Percentiles rank a stretch among this genome's conserved stretches.
phyloP scores from a whole-genome alignment of 2,113 vertebrate genomes.

The Nematolebias whitei region DNA sequence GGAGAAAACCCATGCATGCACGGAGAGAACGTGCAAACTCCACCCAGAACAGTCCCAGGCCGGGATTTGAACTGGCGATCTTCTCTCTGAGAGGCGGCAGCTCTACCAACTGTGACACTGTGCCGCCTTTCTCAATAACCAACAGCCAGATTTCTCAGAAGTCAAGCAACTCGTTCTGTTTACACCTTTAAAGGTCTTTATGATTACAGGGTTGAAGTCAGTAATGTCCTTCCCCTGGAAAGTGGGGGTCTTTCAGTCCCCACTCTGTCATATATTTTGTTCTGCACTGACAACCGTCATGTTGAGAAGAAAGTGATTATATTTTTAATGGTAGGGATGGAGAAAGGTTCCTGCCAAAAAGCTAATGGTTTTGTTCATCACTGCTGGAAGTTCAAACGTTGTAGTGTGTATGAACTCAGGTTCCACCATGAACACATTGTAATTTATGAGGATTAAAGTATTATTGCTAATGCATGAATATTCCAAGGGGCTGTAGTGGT shows the following conservation, averaged over 20 bases:
- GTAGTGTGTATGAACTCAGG: constrained; percentile 18
- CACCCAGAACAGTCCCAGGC: too few relatives aligned
- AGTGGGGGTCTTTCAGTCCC: constrained; percentile 29
- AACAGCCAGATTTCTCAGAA: too few relatives aligned
- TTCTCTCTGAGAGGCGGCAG: too few relatives aligned
- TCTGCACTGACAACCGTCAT: constrained; percentile 31
- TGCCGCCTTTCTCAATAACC: too few relatives aligned
- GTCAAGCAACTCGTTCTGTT: constrained; percentile 36
- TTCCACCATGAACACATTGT: not conserved
- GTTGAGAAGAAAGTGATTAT: constrained; percentile 9
- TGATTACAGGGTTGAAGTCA: constrained; percentile 27
- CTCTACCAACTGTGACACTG: too few relatives aligned
- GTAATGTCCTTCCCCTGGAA: constrained; percentile 9
- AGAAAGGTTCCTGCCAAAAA: not conserved
- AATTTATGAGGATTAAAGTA: constrained; percentile 24
- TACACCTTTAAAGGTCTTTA: constrained; percentile 46
- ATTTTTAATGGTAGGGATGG: too few relatives aligned
- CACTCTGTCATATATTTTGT: constrained; percentile 54
- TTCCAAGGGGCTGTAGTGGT: constrained; percentile 2
- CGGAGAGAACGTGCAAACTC: too few relatives aligned
- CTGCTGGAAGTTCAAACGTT: not conserved
- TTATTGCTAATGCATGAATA: constrained; percentile 7
- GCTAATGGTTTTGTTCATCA: constrained; percentile 12
- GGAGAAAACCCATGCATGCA: too few relatives aligned
- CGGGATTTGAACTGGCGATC: too few relatives aligned